Evolutionary conservation across 2,888 invertebrate species (phyloP), one percentile per base, ranked within the genome.

Genomic region (Hyles lineata): DNA sequence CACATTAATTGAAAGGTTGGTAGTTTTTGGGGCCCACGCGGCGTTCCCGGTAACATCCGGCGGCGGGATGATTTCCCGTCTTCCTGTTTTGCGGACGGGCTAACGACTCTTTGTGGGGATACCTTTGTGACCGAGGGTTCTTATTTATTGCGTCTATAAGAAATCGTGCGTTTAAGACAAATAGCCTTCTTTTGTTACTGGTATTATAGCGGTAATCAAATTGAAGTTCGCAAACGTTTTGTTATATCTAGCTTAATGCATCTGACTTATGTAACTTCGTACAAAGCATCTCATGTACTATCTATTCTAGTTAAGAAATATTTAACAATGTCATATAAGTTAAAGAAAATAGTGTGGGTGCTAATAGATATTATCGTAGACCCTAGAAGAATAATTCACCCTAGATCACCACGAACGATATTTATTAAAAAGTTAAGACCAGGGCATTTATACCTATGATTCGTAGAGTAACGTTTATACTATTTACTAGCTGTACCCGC

Each of bases 1-100:
- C 82, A 86, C 85, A 90, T 90, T 92, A 91, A 92, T 92, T 90
- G 90, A 89, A 89, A 86, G 83, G 84, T 80, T 83, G 88, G 88
- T 86, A 86, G 89, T 89, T 86, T 85, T 67, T 50, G 67, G 81
- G 83, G 87, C 83, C 80, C 83, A 80, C 80, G 82, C 85, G 86
- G 84, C 89, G 90, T 90, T 87, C 86, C 87, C 83, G 84, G 80
- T 75, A 82, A 80, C 82, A 85, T 90, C 91, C 91, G 90, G 89
- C 84, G 83, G 78, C 80, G 81, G 83, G 90, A 93, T 91, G 92
- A 92, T 93, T 91, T 89, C 89, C 88, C 87, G 84, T 76, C 85
- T 90, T 93, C 93, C 93, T 87, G 89, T 84, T 70, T 70, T 29
- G 70, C 70, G 70, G 70, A 73, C 73, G 73, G 70, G 70, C 73